Conservation (phyloP, 2,888 invertebrate genomes). For the Encarsia formosa region DNA sequence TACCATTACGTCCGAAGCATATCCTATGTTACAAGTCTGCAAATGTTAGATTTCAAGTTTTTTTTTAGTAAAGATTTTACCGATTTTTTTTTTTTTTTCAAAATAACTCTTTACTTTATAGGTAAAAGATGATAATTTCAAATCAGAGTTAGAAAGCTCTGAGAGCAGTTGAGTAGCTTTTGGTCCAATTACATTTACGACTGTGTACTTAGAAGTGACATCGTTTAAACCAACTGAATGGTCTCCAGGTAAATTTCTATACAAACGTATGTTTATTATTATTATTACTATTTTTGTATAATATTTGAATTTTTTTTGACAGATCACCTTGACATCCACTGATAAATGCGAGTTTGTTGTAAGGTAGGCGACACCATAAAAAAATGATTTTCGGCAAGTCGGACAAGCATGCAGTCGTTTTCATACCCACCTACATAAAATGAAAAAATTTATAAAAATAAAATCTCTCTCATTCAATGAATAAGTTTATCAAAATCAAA, state of each 20-base stretch:
- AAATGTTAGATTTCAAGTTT: too few relatives aligned
- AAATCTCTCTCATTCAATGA: too few relatives aligned
- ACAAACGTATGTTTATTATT: slow-evolving; percentile 14
- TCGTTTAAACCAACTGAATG: slow-evolving; percentile 63
- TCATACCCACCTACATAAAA: slow-evolving; percentile 72
- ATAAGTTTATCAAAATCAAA: too few relatives aligned
- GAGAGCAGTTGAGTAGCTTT: slow-evolving; percentile 62
- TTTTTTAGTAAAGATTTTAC: too few relatives aligned
- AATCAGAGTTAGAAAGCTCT: slow-evolving; percentile 62
- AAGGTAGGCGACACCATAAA: slow-evolving; percentile 77
- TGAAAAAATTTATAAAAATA: too few relatives aligned
- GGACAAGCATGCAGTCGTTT: slow-evolving; percentile 69
- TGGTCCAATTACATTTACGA: slow-evolving; percentile 68
- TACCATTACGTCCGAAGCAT: slow-evolving; percentile 66
- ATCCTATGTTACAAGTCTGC: slow-evolving; percentile 63
- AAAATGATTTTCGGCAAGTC: slow-evolving; percentile 61
- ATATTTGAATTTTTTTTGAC: not conserved
- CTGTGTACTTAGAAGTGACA: slow-evolving; percentile 70
- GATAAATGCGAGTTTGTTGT: slow-evolving; percentile 68
- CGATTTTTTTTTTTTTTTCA: too few relatives aligned
- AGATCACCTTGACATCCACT: slow-evolving; percentile 59
- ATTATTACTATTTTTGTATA: not conserved
- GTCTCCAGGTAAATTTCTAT: slow-evolving; percentile 59
- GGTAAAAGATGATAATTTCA: slow-evolving; percentile 61
- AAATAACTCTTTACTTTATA: slow-evolving; percentile 54